Percentiles rank a stretch among this genome's conserved stretches.
Evolutionary conservation across 2,113 vertebrate species (phyloP).

Genomic region (Pavo muticus): DNA sequence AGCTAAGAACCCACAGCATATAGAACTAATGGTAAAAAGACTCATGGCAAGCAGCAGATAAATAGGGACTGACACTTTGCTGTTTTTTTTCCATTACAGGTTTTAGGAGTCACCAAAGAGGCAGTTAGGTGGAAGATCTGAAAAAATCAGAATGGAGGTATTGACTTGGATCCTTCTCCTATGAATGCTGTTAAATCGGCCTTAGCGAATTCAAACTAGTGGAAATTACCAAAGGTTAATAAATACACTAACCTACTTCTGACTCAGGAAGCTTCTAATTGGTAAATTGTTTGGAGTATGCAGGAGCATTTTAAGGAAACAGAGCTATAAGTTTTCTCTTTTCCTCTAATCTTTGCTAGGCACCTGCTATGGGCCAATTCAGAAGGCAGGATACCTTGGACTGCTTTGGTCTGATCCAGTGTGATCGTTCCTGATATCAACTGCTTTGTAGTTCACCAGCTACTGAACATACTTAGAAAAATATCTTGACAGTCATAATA

Average conservation of each 20-base stretch:
- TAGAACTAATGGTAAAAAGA: neutral
- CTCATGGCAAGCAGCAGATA: fast-evolving
- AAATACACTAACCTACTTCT: neutral
- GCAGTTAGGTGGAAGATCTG: neutral
- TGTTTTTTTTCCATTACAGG: neutral
- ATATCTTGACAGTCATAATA: neutral
- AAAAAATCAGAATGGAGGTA: neutral
- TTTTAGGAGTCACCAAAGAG: neutral
- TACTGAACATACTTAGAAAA: neutral
- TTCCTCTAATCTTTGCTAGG: neutral
- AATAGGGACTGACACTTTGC: neutral
- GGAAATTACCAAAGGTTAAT: neutral
- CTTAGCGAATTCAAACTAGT: too few species aligned
- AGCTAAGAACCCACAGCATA: neutral
- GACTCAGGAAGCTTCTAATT: neutral
- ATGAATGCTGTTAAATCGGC: too few species aligned
- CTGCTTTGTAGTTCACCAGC: neutral
- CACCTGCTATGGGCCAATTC: neutral
- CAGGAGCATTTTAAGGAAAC: neutral
- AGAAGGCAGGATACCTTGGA: neutral
- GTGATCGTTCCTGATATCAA: neutral
- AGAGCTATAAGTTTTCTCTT: neutral
- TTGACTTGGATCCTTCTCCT: neutral
- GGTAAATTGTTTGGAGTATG: neutral
- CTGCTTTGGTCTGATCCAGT: neutral